Evolutionary conservation across 2,797 vertebrate genomes (phyloP).

Genomic region (Apogon talboti): DNA sequence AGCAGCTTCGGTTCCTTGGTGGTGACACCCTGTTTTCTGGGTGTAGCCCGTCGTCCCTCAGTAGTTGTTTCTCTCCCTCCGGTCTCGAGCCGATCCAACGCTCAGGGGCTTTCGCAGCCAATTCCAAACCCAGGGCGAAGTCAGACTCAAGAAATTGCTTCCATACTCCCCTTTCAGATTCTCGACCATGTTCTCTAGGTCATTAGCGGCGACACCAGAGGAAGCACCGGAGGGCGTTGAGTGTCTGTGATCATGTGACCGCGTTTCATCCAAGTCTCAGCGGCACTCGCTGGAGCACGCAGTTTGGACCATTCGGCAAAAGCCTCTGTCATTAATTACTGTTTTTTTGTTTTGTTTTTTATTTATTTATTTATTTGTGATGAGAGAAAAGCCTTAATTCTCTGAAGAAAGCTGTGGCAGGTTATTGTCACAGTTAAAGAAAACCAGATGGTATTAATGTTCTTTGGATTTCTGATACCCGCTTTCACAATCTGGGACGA

Average conservation of each 20-base stretch:
- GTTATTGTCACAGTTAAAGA: constrained; percentile 57
- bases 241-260: constrained; percentile 41
- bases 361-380: constrained; percentile 10
- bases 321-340: constrained; percentile 28
- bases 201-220: constrained; percentile 43
- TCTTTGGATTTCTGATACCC: constrained; percentile 29
- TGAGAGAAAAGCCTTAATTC: constrained; percentile 18
- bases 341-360: constrained; percentile 23
- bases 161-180: constrained; percentile 50
- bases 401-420: constrained; percentile 50
- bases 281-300: constrained; percentile 2
- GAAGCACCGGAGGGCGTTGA: constrained; percentile 42
- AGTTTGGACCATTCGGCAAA: constrained; percentile 21
- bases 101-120: constrained; percentile 48
- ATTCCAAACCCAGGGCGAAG: constrained; percentile 47
- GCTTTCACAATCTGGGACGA: constrained; percentile 42
- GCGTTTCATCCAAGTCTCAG: constrained; percentile 10
- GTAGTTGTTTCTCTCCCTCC: constrained; percentile 57
- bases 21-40: constrained; percentile 74
- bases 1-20: constrained; percentile 41
- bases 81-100: constrained; percentile 47
- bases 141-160: constrained; percentile 69
- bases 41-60: constrained; percentile 65
- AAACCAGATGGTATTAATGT: constrained; percentile 50
- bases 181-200: constrained; percentile 36